These are phyloP conservation scores for Vulpes lagopus DNA, from an alignment of 2,113 vertebrate genomes.

Conservation along the genomic window DNA sequence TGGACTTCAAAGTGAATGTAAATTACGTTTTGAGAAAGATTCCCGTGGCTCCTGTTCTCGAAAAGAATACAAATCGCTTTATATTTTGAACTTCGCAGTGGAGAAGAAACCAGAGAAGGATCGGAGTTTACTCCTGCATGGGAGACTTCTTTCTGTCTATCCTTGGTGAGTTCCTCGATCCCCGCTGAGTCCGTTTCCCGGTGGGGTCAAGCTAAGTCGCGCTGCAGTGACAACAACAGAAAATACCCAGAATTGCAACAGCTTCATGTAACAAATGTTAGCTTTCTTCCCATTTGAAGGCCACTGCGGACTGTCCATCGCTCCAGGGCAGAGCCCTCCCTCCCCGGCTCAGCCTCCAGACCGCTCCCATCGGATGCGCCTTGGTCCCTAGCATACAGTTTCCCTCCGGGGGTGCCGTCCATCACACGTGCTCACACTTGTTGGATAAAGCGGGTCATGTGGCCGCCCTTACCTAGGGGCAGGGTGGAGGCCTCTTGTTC, in stretches of 20 bases:
- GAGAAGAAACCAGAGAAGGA: background rate
- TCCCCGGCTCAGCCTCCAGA: background rate
- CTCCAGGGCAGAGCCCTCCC: background rate
- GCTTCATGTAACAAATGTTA: background rate
- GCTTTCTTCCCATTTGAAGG: background rate
- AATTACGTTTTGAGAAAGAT: constrained; percentile 12
- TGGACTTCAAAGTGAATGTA: background rate
- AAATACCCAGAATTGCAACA: background rate
- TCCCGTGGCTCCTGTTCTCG: background rate
- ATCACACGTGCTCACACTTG: background rate
- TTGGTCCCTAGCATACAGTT: background rate
- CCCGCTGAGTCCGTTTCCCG: background rate
- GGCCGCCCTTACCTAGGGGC: background rate
- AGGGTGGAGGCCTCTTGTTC: background rate
- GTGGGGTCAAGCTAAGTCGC: background rate
- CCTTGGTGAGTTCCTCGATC: background rate
- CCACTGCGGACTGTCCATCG: background rate
- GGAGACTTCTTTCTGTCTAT: background rate
- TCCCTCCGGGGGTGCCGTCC: background rate
- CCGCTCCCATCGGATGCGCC: background rate
- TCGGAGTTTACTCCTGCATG: background rate
- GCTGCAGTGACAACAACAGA: background rate
- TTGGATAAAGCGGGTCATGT: background rate
- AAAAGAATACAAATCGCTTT: background rate
- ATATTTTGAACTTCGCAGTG: background rate